phyloP scores from a whole-genome alignment of 1,140 invertebrate species.

The Cydia strobilella region DNA sequence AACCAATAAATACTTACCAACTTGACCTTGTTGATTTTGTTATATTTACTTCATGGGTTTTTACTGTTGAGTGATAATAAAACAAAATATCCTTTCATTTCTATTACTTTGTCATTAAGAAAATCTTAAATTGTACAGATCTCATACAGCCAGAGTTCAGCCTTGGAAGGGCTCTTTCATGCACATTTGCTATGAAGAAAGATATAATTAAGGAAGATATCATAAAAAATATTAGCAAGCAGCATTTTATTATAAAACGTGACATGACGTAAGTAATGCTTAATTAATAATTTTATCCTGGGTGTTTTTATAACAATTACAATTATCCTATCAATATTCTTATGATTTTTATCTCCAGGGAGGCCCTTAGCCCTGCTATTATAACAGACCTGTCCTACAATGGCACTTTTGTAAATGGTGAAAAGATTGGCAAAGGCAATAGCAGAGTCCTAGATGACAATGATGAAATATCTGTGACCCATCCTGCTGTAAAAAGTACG shows the following conservation, averaged over 20 bases:
- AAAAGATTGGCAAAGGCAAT: slow-evolving; percentile 82
- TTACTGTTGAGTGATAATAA: neutral
- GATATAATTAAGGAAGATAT: slow-evolving; percentile 66
- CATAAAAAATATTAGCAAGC: slow-evolving; percentile 79
- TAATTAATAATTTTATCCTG: neutral
- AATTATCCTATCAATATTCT: neutral
- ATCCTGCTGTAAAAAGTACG: slow-evolving; percentile 79
- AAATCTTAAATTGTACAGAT: slow-evolving; percentile 57
- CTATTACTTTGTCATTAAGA: neutral
- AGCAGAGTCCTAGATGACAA: slow-evolving; percentile 81
- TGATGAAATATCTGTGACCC: slow-evolving; percentile 82
- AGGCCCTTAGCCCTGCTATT: slow-evolving; percentile 64
- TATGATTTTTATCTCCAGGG: slow-evolving; percentile 52
- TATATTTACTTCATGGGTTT: neutral
- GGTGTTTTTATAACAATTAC: no score
- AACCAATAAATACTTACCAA: neutral
- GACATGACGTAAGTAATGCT: slow-evolving; percentile 65
- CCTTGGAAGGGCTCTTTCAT: slow-evolving; percentile 72
- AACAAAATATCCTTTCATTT: neutral
- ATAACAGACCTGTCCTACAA: slow-evolving; percentile 86
- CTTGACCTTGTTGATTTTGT: neutral
- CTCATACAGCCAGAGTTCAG: slow-evolving; percentile 71
- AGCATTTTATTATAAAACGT: slow-evolving; percentile 77
- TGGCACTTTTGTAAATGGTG: slow-evolving; percentile 86
- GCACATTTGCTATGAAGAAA: slow-evolving; percentile 69